Percentiles rank a stretch among this genome's conserved stretches.
phyloP scores from a whole-genome alignment of 2,113 vertebrate genomes.

The Notechis scutatus region DNA sequence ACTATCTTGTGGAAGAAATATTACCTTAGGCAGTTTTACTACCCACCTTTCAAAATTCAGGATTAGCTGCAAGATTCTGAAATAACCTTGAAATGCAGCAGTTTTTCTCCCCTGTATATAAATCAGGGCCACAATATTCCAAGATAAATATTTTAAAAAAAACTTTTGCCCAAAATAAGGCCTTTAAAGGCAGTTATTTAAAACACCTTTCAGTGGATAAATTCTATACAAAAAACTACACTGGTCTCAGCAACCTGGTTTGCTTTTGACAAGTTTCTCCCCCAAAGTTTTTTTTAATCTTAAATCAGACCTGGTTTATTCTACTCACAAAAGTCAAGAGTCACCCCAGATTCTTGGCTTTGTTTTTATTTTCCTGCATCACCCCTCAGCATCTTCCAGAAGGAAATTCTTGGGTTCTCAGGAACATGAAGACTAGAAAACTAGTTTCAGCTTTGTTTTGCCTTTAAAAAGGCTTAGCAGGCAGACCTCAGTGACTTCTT shows the following conservation, averaged over 20 bases:
- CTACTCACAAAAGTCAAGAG: not conserved
- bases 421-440: too few species aligned
- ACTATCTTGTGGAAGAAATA: not conserved
- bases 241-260: not conserved
- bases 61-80: not conserved
- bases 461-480: not conserved
- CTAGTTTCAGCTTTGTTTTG: not conserved
- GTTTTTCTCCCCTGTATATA: not conserved
- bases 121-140: not conserved
- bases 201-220: not conserved
- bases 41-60: not conserved
- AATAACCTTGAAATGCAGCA: not conserved
- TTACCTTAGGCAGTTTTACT: not conserved
- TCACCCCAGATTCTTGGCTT: not conserved
- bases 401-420: not conserved
- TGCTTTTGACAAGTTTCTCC: not conserved
- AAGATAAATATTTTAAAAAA: not conserved
- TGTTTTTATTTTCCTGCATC: not conserved
- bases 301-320: not conserved
- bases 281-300: not conserved
- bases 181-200: not conserved
- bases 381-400: not conserved
- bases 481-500: too few species aligned
- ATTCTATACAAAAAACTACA: not conserved
- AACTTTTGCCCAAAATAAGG: not conserved